These are phyloP conservation scores for Luffia ferchaultella DNA, from an alignment of 2,888 invertebrate genomes.

Conservation along the genomic window DNA sequence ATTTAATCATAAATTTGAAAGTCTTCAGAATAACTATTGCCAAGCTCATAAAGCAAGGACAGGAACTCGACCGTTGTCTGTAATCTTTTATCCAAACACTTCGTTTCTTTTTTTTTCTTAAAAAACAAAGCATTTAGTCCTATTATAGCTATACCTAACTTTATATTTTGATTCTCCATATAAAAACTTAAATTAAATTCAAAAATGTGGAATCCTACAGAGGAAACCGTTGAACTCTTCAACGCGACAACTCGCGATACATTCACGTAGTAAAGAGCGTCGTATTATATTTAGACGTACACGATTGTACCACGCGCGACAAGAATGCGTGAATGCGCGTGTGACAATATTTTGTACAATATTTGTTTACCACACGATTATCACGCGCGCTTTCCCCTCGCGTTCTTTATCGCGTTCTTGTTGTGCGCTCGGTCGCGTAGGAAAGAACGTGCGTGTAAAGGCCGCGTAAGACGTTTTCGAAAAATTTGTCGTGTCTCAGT, in stretches of 20 bases:
- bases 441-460: not conserved
- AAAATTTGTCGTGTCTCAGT: too few relatives aligned
- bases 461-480: not conserved
- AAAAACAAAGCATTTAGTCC: too few relatives aligned
- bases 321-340: not conserved
- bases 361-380: not conserved
- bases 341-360: not conserved
- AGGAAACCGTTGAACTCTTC: not conserved
- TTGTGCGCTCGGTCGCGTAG: not conserved
- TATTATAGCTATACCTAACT: too few relatives aligned
- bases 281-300: not conserved
- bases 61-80: not conserved
- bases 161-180: not conserved
- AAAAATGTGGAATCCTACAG: not conserved
- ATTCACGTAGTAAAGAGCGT: not conserved
- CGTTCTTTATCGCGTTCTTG: not conserved
- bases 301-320: not conserved
- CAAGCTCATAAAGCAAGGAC: slow-evolving; percentile 4
- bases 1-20: not conserved
- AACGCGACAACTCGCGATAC: not conserved
- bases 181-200: not conserved
- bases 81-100: too few relatives aligned
- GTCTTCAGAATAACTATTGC: not conserved
- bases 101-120: too few relatives aligned
- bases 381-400: not conserved